Base-by-base conservation (phyloP, 2,888 invertebrate genomes). In the Drosophila longiperda region DNA sequence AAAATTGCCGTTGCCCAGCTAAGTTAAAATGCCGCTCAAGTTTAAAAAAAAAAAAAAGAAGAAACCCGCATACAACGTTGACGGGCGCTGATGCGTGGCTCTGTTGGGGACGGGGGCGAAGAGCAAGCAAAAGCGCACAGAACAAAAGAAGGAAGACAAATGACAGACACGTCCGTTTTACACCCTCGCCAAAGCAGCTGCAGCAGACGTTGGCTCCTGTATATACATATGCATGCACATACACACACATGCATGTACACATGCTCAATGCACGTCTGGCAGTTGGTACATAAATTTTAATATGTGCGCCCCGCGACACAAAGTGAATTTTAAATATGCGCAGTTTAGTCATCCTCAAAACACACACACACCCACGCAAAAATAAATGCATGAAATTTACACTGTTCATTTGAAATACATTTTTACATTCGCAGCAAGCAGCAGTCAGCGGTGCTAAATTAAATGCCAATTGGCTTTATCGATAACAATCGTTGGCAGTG, bases 141-240 rank as follows among this genome's bases (percentile, higher is more conserved):
- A 63, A 72, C 66, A 73, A 81, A 75, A 79, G 77, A 68, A 78
- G 82, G 73, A 82, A 84, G 78, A 68, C 79, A 82, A 84, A 78
- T 87, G 87, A 85, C 84, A 76, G 87, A 76, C 83, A 83, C 80
- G 85, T 83, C 85, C 80, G 83, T 73, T 78, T 82, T 73, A 75
- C 84, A 84, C 87, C 82, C 85, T 78, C 71, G 52, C 68, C 48
- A 17, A 26, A 49, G 33, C 50, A 42, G 26, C 60, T 34, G 64
- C 70, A 59, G 58, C 69, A 63, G 62, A 63, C 55, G 11, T 38
- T 64, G 71, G 58, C 77, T 83, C 82, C 76, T 76, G 68, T 15
- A 45, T 8, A 20, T 26, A 54, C 33, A 48, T 15, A 66, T 52
- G 73, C 32, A 42, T 68, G 40, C 17, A 66, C 36, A 67, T 38